Evolutionary conservation across 2,888 invertebrate species (phyloP), one percentile per base, ranked within the genome.

Genomic region (Byasa hedistus): DNA sequence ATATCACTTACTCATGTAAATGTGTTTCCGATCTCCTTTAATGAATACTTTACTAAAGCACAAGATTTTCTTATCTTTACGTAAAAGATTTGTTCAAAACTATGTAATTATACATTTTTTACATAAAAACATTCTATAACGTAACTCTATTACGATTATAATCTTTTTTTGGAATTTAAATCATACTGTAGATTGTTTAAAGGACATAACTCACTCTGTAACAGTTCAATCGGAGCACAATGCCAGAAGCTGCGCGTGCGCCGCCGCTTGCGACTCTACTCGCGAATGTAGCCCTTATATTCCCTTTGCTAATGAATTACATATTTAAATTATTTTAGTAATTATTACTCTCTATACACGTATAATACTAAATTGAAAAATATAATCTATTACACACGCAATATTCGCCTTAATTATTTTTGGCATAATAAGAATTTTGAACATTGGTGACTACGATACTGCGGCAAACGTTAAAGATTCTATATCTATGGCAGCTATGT

Each of bases 171-270:
- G 2, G 3, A 44, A 15, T 57, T 55, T 54, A n/a, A 52, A 71
- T 23, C 82, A 79, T 10, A 73, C 84, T 82, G 79, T 86, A 83
- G 72, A 51, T 65, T 67, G 70, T 69, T 68, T 73, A 72, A 73
- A 68, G 84, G 84, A 89, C 91, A 91, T 91, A 90, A 89, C 85
- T 91, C 90, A 90, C 84, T 79, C 79, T 76, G 86, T 84, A 86
- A 88, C 89, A 90, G 87, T 87, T 89, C 87, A 87, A 87, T 88
- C 86, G 88, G 90, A 84, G 80, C 75, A 91, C 91, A 91, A 91
- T 82, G 73, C 82, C 77, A 84, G 86, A 71, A 73, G 83, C 73
- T 85, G 88, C 89, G 89, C 82, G 83, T 80, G 84, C 83, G 84
- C 65, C 72, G 73, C 61, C 68, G 69, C 57, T 58, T 64, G 62